A percentile compares a stretch with the other conserved stretches of the same genome.
These are phyloP conservation scores for Leguminivora glycinivorella DNA, from an alignment of 1,140 invertebrate genomes.

Conservation along the genomic window DNA sequence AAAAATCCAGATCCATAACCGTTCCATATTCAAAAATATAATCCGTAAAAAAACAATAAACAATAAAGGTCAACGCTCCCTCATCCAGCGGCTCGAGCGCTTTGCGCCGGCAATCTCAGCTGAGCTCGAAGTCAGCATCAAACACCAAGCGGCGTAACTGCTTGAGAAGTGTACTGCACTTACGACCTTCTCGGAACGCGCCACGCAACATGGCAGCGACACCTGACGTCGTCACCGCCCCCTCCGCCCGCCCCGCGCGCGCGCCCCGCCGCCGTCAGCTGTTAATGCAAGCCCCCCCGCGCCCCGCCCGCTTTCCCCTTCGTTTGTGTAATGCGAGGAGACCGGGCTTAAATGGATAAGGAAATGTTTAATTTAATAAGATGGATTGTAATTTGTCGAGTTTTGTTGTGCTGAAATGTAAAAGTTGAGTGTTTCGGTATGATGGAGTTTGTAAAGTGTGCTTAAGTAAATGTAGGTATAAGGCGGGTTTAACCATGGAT, in stretches of 20 bases:
- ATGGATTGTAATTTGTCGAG: slow-evolving; percentile 47
- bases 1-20: slow-evolving; percentile 16
- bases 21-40: slow-evolving; percentile 35
- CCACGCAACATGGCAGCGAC: slow-evolving; percentile 35
- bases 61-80: slow-evolving; percentile 61
- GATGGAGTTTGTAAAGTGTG: slow-evolving; percentile 15
- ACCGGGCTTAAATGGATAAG: slow-evolving; percentile 59
- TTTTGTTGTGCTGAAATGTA: slow-evolving; percentile 42
- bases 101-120: slow-evolving; percentile 60
- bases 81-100: slow-evolving; percentile 57
- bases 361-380: slow-evolving; percentile 32
- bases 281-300: slow-evolving; percentile 62
- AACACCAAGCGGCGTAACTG: not conserved
- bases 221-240: slow-evolving; percentile 62
- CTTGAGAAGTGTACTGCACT: not conserved
- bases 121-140: slow-evolving; percentile 41
- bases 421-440: slow-evolving; percentile 25
- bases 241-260: slow-evolving; percentile 33
- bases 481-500: slow-evolving; percentile 1
- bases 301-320: slow-evolving; percentile 70
- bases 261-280: slow-evolving; percentile 61
- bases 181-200: not conserved
- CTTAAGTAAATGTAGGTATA: slow-evolving; percentile 11
- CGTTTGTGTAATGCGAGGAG: slow-evolving; percentile 76
- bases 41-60: slow-evolving; percentile 60